Conservation (phyloP, 2,888 invertebrate species). For the Helobdella robusta region DNA sequence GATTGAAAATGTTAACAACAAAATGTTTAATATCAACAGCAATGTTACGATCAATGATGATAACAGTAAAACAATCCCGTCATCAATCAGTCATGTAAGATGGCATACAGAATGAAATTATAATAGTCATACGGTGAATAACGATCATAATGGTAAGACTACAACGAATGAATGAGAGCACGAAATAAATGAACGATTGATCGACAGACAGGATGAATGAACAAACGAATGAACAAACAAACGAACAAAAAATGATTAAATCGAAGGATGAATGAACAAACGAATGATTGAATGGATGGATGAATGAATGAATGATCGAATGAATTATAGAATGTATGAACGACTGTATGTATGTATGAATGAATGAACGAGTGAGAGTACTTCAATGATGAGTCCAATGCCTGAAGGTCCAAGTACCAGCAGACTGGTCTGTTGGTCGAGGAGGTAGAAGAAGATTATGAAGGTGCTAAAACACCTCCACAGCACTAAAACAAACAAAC, state of each 20-base stretch:
- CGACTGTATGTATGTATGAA: neutral
- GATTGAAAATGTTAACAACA: too few relatives aligned
- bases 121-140: too few relatives aligned
- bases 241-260: too few relatives aligned
- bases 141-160: too few relatives aligned
- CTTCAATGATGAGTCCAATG: conserved; percentile 79
- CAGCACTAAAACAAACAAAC: conserved; percentile 54
- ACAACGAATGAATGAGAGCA: too few relatives aligned
- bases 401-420: conserved; percentile 76
- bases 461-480: conserved; percentile 82
- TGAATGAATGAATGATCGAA: neutral
- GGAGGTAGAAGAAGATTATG: conserved; percentile 78
- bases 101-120: too few relatives aligned
- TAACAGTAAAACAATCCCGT: too few relatives aligned
- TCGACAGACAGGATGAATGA: too few relatives aligned
- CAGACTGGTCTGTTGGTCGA: conserved; percentile 83
- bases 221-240: too few relatives aligned
- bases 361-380: conserved; percentile 45
- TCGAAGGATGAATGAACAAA: neutral
- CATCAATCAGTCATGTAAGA: too few relatives aligned
- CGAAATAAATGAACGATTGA: conserved; percentile 9
- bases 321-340: neutral
- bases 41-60: too few relatives aligned
- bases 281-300: neutral
- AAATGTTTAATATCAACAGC: too few relatives aligned